phyloP scores from a whole-genome alignment of 2,113 vertebrate genomes.

The Cathartes aura region DNA sequence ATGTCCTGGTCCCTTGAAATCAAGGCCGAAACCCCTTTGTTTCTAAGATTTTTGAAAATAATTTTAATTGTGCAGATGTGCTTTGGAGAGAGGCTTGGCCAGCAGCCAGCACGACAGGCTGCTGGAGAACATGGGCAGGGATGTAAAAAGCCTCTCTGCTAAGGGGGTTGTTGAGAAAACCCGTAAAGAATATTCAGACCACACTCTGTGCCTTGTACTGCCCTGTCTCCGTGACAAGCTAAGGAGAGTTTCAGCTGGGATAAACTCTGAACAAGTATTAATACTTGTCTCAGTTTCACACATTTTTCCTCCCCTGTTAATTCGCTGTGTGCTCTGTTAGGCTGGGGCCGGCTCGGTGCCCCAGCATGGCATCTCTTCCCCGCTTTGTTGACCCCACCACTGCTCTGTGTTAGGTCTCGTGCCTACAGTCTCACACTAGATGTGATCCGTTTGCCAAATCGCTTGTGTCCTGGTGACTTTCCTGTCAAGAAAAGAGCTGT shows the following conservation, averaged over 20 bases:
- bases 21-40: background rate
- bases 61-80: background rate
- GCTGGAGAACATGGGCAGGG: background rate
- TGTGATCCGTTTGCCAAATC: background rate
- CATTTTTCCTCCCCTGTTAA: background rate
- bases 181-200: background rate
- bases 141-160: background rate
- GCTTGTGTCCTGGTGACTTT: background rate
- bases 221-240: background rate
- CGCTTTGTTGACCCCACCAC: fast-evolving
- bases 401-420: background rate
- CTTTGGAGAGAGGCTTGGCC: background rate
- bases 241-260: background rate
- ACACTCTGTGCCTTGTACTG: background rate
- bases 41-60: background rate
- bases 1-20: background rate
- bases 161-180: background rate
- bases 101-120: background rate
- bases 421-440: fast-evolving
- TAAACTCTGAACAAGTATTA: background rate
- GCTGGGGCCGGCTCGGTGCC: background rate
- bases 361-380: background rate
- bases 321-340: background rate
- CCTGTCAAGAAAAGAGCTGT: background rate
- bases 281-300: background rate